These are phyloP conservation scores for Tolmerus cingulatus DNA, from an alignment of 2,888 invertebrate species.

Conservation along the genomic window DNA sequence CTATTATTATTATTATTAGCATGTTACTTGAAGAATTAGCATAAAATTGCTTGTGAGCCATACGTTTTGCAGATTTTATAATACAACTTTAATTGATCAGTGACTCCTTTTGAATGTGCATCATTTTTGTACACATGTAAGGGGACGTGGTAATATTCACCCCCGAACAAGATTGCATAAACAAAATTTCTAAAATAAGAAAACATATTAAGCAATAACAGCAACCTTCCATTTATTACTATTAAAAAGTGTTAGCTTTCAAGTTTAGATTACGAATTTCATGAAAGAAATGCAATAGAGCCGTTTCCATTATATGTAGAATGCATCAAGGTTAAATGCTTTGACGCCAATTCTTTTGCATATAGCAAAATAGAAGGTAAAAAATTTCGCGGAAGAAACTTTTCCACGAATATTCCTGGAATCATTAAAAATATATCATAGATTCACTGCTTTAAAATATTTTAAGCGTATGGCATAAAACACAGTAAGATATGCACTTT, in stretches of 20 bases:
- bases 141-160: background rate
- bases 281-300: background rate
- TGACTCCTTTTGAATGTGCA: background rate
- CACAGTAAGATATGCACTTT: background rate
- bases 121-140: background rate
- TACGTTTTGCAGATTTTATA: background rate
- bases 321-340: no score
- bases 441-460: background rate
- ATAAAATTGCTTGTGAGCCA: background rate
- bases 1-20: background rate
- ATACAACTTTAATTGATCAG: background rate
- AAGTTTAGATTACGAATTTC: background rate
- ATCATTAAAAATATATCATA: background rate
- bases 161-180: background rate
- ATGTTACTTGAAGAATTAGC: background rate
- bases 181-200: background rate
- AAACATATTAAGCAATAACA: background rate
- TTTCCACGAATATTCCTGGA: no score
- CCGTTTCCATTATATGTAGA: no score
- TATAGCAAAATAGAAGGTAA: background rate
- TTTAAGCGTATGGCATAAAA: background rate
- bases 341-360: background rate
- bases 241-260: background rate
- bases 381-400: no score
- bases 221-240: background rate